Conservation (phyloP, 2,888 invertebrate species). For the Neoascia interrupta region DNA sequence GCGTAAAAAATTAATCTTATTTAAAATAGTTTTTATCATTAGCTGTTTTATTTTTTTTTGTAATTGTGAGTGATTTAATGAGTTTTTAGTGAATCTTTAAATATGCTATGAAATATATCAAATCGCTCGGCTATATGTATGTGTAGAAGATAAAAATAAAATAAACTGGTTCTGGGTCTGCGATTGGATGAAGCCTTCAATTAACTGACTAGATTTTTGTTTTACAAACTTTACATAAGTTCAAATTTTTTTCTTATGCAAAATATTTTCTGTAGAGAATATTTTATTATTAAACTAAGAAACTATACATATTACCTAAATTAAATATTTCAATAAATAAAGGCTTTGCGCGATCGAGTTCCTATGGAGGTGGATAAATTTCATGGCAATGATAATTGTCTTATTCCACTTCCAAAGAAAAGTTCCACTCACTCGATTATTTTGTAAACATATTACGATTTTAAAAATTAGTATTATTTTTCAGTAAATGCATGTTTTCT, state of each 20-base stretch:
- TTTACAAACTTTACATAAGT: no score
- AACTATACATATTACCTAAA: no score
- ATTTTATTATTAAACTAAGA: no score
- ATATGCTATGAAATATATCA: conserved; percentile 48
- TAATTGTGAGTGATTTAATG: conserved; percentile 46
- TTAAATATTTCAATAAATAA: no score
- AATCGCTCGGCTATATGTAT: conserved; percentile 60
- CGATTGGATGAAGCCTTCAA: conserved; percentile 33
- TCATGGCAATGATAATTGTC: neutral
- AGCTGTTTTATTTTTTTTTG: conserved; percentile 33
- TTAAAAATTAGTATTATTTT: neutral
- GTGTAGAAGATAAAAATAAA: no score
- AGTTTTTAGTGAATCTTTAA: conserved; percentile 35
- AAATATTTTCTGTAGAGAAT: conserved; percentile 32
- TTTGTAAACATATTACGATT: neutral
- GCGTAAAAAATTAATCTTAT: conserved; percentile 62
- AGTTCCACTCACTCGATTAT: neutral
- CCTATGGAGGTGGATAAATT: conserved; percentile 44
- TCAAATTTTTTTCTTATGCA: conserved; percentile 5
- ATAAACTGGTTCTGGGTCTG: conserved; percentile 23
- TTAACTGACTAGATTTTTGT: conserved; percentile 6
- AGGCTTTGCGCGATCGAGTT: conserved; percentile 46
- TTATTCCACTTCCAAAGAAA: conserved; percentile 37
- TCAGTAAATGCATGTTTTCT: neutral
- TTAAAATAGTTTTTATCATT: conserved; percentile 38